Percentiles rank a stretch among this genome's conserved stretches.
These are phyloP conservation scores for Ailurus styani DNA, from an alignment of 2,113 vertebrate species.

Conservation along the genomic window DNA sequence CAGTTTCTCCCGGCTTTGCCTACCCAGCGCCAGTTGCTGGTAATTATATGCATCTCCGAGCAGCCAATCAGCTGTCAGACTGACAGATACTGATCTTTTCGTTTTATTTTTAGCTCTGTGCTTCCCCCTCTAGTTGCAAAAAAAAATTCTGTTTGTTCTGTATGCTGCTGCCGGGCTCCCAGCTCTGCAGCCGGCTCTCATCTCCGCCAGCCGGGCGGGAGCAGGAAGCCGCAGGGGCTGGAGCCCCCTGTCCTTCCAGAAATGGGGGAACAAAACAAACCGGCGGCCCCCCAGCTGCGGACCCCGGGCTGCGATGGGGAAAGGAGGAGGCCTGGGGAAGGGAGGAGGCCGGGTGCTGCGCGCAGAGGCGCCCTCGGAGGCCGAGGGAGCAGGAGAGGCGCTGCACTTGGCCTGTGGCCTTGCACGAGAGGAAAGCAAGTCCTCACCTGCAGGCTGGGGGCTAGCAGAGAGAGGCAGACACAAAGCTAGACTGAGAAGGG, in stretches of 20 bases:
- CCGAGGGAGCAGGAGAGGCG: neutral
- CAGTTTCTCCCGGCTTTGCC: slow-evolving; percentile 82
- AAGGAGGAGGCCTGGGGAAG: neutral
- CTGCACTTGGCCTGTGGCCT: neutral
- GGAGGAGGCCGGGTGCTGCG: neutral
- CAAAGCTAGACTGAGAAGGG: neutral
- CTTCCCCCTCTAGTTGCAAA: slow-evolving; percentile 91
- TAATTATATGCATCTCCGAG: slow-evolving; percentile 95
- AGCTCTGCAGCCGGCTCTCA: slow-evolving; percentile 73
- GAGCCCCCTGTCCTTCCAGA: slow-evolving; percentile 1
- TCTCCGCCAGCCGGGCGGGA: slow-evolving; percentile 53
- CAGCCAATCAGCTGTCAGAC: slow-evolving; percentile 88
- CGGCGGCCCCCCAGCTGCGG: neutral
- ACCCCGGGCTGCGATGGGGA: neutral
- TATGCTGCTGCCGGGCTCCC: slow-evolving; percentile 76
- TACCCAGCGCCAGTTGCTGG: slow-evolving; percentile 87
- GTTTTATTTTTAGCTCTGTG: slow-evolving; percentile 92
- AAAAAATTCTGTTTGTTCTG: slow-evolving; percentile 89
- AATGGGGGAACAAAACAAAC: accelerated
- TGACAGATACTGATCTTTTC: slow-evolving; percentile 90
- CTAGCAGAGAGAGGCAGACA: neutral
- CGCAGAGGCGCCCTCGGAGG: neutral
- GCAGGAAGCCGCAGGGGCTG: neutral
- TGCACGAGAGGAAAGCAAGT: neutral
- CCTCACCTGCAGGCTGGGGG: neutral